phyloP scores from a whole-genome alignment of 2,113 vertebrate genomes.

The Corythornis cristatus region DNA sequence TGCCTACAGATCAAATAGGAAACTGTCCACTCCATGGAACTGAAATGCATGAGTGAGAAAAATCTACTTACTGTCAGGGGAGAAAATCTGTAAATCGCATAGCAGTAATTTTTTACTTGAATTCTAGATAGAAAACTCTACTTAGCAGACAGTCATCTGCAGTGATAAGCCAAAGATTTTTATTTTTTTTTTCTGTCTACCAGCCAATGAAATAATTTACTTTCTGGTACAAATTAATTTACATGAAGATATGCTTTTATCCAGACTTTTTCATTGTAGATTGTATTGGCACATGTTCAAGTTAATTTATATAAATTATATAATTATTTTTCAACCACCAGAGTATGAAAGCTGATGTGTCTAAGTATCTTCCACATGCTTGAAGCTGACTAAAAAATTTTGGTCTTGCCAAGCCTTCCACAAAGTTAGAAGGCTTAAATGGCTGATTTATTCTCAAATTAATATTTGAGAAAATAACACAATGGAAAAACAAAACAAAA shows the following conservation, averaged over 20 bases:
- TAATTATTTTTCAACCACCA: too few relatives aligned
- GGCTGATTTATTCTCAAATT: too few relatives aligned
- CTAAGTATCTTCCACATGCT: too few relatives aligned
- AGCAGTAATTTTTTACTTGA: not conserved
- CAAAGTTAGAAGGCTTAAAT: too few relatives aligned
- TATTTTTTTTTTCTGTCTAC: not conserved
- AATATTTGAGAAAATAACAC: too few relatives aligned
- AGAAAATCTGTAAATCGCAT: not conserved
- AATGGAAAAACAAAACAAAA: too few relatives aligned
- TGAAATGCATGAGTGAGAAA: not conserved
- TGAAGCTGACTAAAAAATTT: too few relatives aligned
- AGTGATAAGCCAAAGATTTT: not conserved
- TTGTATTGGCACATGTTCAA: not conserved
- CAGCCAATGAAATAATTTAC: not conserved
- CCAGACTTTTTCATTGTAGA: not conserved
- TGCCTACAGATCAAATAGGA: not conserved
- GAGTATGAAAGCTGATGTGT: too few relatives aligned
- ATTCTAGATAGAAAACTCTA: not conserved
- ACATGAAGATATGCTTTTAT: not conserved
- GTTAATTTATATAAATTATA: not conserved
- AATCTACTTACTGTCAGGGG: not conserved
- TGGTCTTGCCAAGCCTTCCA: too few relatives aligned
- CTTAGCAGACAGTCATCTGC: not conserved
- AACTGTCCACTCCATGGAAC: not conserved
- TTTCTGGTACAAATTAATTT: not conserved